phyloP scores from a whole-genome alignment of 2,888 invertebrate species.

The Syritta pipiens region DNA sequence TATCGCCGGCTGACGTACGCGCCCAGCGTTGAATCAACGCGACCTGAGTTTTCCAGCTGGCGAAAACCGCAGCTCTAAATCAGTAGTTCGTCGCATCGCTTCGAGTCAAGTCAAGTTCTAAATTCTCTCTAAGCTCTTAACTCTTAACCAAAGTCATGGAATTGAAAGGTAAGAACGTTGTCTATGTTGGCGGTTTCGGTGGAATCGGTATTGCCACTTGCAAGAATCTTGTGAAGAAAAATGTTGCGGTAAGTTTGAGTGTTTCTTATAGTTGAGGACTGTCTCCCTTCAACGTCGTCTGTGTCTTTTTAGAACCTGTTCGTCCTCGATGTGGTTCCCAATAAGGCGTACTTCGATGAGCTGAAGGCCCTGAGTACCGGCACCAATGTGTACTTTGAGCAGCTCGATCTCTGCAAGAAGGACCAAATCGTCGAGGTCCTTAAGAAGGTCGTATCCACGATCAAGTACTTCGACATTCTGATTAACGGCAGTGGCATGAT shows the following conservation, averaged over 20 bases:
- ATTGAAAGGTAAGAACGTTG: constrained; percentile 68
- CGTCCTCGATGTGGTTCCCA: constrained; percentile 69
- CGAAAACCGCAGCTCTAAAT: not conserved
- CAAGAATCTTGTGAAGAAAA: constrained; percentile 61
- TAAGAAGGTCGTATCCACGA: constrained; percentile 28
- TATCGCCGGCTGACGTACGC: not conserved
- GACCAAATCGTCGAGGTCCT: constrained; percentile 40
- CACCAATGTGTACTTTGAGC: constrained; percentile 22
- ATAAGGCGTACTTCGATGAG: constrained; percentile 23
- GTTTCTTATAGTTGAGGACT: no score
- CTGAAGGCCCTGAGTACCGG: constrained; percentile 23
- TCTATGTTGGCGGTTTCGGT: constrained; percentile 72
- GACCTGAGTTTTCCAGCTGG: constrained; percentile 19
- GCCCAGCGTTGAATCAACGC: not conserved
- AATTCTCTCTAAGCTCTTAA: not conserved
- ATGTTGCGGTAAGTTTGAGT: constrained; percentile 69
- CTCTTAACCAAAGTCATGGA: constrained; percentile 27
- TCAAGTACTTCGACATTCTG: constrained; percentile 67
- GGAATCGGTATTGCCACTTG: constrained; percentile 72
- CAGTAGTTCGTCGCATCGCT: constrained; percentile 27
- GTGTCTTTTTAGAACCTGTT: constrained; percentile 66
- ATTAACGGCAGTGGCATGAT: constrained; percentile 71
- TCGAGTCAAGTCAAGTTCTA: constrained; percentile 5
- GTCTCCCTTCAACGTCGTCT: not conserved
- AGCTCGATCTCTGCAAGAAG: constrained; percentile 42